Evolutionary conservation across 2,888 invertebrate genomes (phyloP).

Genomic region (Gandaritis pyraliata): DNA sequence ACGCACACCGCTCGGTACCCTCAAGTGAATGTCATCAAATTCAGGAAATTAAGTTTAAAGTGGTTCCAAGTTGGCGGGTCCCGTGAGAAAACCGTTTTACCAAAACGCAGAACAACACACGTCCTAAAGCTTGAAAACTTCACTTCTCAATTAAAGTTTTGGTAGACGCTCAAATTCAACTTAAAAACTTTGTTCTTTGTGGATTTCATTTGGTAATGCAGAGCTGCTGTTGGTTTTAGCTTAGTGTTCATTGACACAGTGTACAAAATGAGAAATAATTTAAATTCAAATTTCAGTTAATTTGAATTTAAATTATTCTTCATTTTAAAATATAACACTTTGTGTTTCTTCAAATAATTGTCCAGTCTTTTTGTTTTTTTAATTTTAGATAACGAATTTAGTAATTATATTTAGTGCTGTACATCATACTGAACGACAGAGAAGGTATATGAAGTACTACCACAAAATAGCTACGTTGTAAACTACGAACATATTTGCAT

Average conservation of each 20-base stretch:
- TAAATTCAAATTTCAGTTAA: too few relatives aligned
- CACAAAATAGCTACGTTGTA: constrained; percentile 12
- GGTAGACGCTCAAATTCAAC: constrained; percentile 39
- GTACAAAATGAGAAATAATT: too few relatives aligned
- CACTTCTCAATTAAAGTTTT: constrained; percentile 42
- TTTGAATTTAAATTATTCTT: too few relatives aligned
- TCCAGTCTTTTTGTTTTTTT: too few relatives aligned
- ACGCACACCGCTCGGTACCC: constrained; percentile 39
- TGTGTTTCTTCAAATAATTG: too few relatives aligned
- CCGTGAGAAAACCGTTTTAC: constrained; percentile 56
- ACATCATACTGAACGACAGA: too few relatives aligned
- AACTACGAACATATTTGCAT: constrained; percentile 30
- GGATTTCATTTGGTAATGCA: constrained; percentile 37
- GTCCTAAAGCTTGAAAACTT: constrained; percentile 49
- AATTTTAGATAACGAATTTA: too few relatives aligned
- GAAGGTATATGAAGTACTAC: neutral
- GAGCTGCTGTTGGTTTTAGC: constrained; percentile 26
- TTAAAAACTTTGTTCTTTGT: constrained; percentile 41
- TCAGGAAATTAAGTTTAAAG: constrained; percentile 66
- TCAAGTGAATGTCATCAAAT: constrained; percentile 48
- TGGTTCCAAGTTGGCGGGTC: constrained; percentile 51
- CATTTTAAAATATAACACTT: too few relatives aligned
- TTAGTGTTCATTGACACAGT: constrained; percentile 7
- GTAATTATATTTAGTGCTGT: too few relatives aligned
- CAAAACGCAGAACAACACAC: constrained; percentile 48